Evolutionary conservation across 2,113 vertebrate genomes (phyloP).

Genomic region (Mirza zaza): DNA sequence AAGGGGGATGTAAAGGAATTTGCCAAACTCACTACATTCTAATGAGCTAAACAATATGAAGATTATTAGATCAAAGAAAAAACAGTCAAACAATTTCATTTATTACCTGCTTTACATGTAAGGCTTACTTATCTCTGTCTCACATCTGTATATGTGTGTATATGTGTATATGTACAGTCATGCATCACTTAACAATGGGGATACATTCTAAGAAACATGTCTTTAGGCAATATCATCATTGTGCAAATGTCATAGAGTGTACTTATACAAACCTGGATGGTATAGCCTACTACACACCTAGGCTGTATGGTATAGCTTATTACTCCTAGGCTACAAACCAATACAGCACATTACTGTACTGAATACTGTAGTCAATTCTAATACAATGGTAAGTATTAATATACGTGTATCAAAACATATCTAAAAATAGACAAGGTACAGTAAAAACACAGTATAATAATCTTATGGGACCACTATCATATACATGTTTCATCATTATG

Average conservation of each 20-base stretch:
- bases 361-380: background rate
- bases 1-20: background rate
- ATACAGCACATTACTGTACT: background rate
- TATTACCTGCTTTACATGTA: background rate
- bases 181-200: background rate
- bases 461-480: background rate
- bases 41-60: background rate
- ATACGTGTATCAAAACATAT: background rate
- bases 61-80: background rate
- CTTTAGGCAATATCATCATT: background rate
- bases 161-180: background rate
- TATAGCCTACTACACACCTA: background rate
- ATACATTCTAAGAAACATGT: background rate
- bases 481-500: background rate
- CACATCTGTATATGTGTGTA: background rate
- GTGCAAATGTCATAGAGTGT: background rate
- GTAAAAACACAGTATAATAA: background rate
- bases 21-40: background rate
- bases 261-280: background rate
- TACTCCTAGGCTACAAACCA: background rate
- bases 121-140: background rate
- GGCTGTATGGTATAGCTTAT: background rate
- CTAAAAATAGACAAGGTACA: background rate
- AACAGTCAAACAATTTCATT: background rate
- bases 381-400: background rate